Evolutionary conservation across 2,113 vertebrate species (phyloP).

Genomic region (Psilopsiagon aurifrons): DNA sequence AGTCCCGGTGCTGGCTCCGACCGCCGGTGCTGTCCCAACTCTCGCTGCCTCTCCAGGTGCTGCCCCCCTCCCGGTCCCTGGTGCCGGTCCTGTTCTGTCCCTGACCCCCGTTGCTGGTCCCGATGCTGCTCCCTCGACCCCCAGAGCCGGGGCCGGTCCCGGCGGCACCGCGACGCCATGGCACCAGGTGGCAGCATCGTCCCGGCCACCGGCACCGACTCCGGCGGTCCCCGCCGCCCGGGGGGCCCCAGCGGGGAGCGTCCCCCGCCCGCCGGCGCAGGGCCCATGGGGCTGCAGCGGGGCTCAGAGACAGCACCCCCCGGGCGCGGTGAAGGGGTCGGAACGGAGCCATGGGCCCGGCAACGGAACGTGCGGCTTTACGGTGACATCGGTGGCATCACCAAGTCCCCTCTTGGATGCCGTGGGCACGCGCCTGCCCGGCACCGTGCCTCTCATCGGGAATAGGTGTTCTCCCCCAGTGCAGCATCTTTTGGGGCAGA

Average conservation of each 20-base stretch:
- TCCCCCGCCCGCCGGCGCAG: neutral
- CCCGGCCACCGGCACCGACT: neutral
- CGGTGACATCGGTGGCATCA: neutral
- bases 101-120: rapidly evolving
- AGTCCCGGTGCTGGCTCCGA: neutral
- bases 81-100: neutral
- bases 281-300: neutral
- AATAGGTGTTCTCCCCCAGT: rapidly evolving
- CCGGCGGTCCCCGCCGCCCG: no score
- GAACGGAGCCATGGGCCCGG: neutral
- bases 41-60: neutral
- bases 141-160: neutral
- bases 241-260: neutral
- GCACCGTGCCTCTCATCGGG: no score
- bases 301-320: neutral
- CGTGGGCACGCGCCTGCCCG: neutral
- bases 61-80: neutral
- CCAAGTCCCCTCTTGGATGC: neutral
- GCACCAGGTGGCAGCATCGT: constrained; percentile 65
- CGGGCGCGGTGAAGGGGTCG: rapidly evolving
- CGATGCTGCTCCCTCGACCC: no score
- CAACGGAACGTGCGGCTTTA: rapidly evolving
- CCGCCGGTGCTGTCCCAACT: rapidly evolving
- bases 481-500: neutral
- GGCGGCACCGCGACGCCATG: neutral